phyloP scores from a whole-genome alignment of 2,113 vertebrate genomes.

The Chroicocephalus ridibundus region DNA sequence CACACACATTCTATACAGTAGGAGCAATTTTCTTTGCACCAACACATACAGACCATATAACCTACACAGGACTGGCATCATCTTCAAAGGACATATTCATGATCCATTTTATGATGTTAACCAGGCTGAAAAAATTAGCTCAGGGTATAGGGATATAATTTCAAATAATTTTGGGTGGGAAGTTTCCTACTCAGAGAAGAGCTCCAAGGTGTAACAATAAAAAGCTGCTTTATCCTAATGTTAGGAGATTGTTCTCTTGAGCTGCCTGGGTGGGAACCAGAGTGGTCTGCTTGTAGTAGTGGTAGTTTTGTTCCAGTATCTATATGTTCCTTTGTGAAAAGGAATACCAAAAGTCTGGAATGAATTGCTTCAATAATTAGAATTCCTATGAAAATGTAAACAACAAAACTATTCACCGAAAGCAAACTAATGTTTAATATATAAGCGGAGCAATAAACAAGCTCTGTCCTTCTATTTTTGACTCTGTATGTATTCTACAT shows the following conservation, averaged over 20 bases:
- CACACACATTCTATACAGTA: neutral
- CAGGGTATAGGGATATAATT: neutral
- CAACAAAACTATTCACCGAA: constrained; percentile 41
- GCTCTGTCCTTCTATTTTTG: constrained; percentile 33
- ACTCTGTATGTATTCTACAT: neutral
- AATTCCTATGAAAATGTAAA: constrained; percentile 46
- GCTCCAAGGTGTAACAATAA: constrained; percentile 25
- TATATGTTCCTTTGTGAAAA: neutral
- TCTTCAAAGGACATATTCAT: constrained; percentile 36
- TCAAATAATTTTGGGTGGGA: neutral
- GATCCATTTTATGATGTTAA: constrained; percentile 27
- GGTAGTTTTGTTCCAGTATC: neutral
- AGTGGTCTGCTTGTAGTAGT: neutral
- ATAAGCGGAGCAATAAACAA: constrained; percentile 45
- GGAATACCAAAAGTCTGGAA: constrained; percentile 6
- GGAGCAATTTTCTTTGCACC: neutral
- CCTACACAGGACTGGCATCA: neutral
- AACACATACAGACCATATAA: neutral
- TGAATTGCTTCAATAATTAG: constrained; percentile 27
- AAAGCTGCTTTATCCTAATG: neutral
- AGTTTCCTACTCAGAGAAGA: constrained; percentile 27
- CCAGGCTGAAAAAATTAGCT: constrained; percentile 14
- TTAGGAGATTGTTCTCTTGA: constrained; percentile 19
- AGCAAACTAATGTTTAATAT: constrained; percentile 48
- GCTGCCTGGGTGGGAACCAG: neutral